Evolutionary conservation across 1,140 invertebrate species (phyloP), one percentile per base, ranked within the genome.

Genomic region (Notospermus geniculatus): DNA sequence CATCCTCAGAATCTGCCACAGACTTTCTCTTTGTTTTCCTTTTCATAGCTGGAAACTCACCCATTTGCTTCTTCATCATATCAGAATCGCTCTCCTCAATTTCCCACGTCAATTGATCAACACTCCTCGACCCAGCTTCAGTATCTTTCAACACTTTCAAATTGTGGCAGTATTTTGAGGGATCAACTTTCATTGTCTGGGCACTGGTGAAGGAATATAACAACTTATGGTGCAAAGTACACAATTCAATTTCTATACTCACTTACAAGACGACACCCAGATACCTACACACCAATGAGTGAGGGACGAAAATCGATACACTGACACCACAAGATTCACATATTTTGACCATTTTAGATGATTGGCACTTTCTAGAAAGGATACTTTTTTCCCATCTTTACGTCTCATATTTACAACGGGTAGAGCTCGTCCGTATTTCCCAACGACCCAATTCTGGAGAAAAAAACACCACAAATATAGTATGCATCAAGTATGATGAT

Each of bases 361-460:
- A n/a, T n/a, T n/a, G n/a, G n/a, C n/a, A n/a, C n/a, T 39, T 22
- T 27, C 27, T 27, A n/a, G 32, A 63, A 59, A 59, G 27, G 27
- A 60, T 66, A 67, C 59, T 46, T 70, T 71, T 54, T 60, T 68
- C n/a, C 56, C 61, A n/a, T 70, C 65, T 52, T 66, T 69, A 25
- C 66, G 72, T 39, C 67, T 67, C 13, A 76, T 28, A 54, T 71
- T 45, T n/a, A 76, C 63, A 29, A 74, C 54, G 13, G 74, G 74
- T 36, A 76, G 58, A 1, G 71, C 70, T 61, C 72, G 55, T 0
- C 74, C 71, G 68, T 74, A 76, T 55, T 76, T 76, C 41, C 74
- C 74, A 43, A 76, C 72, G 25, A 76, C 68, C 74, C 74, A 76
- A 11, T 72, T 63, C 74, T 76, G 65, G 25, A 67, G 64, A 36